These are phyloP conservation scores for Sesia apiformis DNA, from an alignment of 2,888 invertebrate species.

Conservation along the genomic window DNA sequence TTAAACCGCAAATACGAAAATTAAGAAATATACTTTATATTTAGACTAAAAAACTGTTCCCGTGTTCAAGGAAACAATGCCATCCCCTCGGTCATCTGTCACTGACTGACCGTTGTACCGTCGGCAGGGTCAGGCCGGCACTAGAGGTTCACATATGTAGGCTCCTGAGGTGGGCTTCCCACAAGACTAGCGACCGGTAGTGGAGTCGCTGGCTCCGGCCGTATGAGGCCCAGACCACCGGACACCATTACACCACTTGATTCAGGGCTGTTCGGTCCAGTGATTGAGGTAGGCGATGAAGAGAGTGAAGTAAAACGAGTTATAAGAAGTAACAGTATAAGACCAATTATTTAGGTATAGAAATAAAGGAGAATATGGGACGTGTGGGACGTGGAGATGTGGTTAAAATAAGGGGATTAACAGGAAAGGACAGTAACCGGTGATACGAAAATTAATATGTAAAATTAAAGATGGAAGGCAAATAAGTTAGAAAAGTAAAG, in stretches of 20 bases:
- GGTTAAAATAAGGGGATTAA: background rate
- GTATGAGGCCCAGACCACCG: slow-evolving; percentile 60
- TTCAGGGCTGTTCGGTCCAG: slow-evolving; percentile 51
- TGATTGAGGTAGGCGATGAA: background rate
- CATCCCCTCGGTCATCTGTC: slow-evolving; percentile 12
- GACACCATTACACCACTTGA: slow-evolving; percentile 75
- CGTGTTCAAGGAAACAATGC: slow-evolving; percentile 2
- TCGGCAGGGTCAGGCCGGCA: slow-evolving; percentile 70
- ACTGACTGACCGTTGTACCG: slow-evolving; percentile 53
- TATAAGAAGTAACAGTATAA: background rate
- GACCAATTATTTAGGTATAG: background rate
- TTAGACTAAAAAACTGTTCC: too few species aligned
- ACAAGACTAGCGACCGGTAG: slow-evolving; percentile 56
- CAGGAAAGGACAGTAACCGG: too few species aligned
- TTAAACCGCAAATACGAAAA: too few species aligned
- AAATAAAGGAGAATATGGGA: background rate
- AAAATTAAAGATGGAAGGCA: too few species aligned
- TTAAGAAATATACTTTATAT: too few species aligned
- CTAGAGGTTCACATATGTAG: slow-evolving; percentile 96
- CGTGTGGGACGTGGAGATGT: background rate
- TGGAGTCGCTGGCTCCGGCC: slow-evolving; percentile 72
- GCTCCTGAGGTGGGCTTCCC: slow-evolving; percentile 85
- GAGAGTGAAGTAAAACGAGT: background rate
- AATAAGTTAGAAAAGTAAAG: too few species aligned
- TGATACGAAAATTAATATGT: too few species aligned